These are phyloP conservation scores for Papilio dardanus DNA, from an alignment of 1,140 invertebrate species.

Conservation along the genomic window DNA sequence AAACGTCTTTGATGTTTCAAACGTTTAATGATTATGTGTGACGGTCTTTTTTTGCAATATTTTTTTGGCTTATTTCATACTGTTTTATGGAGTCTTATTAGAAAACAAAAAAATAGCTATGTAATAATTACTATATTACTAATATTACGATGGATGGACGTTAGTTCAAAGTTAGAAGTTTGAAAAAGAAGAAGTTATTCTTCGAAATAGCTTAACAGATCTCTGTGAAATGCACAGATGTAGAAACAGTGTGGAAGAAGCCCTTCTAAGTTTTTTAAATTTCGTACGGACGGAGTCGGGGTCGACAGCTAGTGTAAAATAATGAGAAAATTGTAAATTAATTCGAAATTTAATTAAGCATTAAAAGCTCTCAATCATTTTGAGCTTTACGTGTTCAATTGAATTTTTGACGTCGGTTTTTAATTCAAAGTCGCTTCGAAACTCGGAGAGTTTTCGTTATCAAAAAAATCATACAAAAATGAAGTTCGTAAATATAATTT, in stretches of 20 bases:
- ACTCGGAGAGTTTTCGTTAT: background rate
- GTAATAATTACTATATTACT: too few species aligned
- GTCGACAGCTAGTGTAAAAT: background rate
- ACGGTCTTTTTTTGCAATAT: background rate
- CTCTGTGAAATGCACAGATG: too few species aligned
- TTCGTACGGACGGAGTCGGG: too few species aligned
- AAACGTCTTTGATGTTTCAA: conserved; percentile 11
- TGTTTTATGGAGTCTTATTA: too few species aligned
- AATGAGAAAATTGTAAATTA: background rate
- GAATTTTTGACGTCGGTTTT: conserved; percentile 10
- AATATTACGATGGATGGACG: too few species aligned
- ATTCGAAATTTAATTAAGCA: background rate
- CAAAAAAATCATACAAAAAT: conserved; percentile 17
- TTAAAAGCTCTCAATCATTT: conserved; percentile 13
- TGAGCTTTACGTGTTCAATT: conserved; percentile 20
- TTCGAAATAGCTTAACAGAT: too few species aligned
- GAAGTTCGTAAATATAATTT: conserved; percentile 17
- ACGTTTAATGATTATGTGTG: conserved; percentile 4
- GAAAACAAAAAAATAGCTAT: too few species aligned
- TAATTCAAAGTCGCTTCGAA: background rate
- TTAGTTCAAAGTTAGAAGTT: too few species aligned
- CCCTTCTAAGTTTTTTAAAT: background rate
- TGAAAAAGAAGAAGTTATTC: too few species aligned
- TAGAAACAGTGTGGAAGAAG: too few species aligned
- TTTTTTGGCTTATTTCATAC: background rate